Evolutionary conservation across 2,113 vertebrate species (phyloP).

Genomic region (Heteronetta atricapilla): DNA sequence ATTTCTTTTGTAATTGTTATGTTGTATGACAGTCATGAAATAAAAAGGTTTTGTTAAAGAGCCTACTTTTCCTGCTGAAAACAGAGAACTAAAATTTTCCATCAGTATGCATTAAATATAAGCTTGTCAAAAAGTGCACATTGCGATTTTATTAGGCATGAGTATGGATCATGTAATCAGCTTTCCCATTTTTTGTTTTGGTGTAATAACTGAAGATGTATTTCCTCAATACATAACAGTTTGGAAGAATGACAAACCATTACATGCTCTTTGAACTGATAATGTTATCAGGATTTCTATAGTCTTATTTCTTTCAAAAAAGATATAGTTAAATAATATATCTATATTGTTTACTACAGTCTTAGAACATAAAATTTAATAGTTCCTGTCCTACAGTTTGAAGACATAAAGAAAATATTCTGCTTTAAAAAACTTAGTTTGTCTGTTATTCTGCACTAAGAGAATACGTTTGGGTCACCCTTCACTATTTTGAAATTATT

Average conservation of each 20-base stretch:
- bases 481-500: background rate
- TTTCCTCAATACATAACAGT: conserved; percentile 55
- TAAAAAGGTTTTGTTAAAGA: conserved; percentile 65
- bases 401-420: background rate
- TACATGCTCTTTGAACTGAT: conserved; percentile 40
- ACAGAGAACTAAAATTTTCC: conserved; percentile 62
- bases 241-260: conserved; percentile 52
- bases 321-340: background rate
- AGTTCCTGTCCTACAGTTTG: background rate
- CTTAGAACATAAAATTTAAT: background rate
- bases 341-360: background rate
- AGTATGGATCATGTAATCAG: conserved; percentile 64
- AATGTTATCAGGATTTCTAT: conserved; percentile 40
- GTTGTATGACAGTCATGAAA: conserved; percentile 61
- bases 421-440: background rate
- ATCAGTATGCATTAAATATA: conserved; percentile 64
- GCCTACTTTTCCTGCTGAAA: conserved; percentile 54
- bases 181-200: conserved; percentile 66
- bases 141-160: conserved; percentile 64
- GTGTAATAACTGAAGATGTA: conserved; percentile 59
- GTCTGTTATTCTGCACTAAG: background rate
- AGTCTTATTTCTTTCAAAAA: conserved; percentile 21
- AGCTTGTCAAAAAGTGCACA: conserved; percentile 67
- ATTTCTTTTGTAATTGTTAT: conserved; percentile 69
- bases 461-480: background rate